Conservation (phyloP, 2,113 vertebrate species). For the Elaphurus davidianus region DNA sequence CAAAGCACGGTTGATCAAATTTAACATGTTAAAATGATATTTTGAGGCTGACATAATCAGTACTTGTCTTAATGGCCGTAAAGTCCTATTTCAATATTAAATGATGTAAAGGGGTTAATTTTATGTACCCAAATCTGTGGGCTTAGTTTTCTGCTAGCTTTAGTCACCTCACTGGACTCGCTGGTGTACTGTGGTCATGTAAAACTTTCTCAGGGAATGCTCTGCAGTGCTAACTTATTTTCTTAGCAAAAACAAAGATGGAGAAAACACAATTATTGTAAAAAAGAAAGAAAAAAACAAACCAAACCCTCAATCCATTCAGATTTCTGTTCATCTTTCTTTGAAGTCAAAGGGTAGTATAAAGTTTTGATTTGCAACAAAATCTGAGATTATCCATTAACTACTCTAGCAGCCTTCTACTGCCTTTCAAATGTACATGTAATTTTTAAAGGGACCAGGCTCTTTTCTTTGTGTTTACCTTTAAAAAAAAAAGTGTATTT, state of each 20-base stretch:
- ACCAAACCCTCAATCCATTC: not conserved
- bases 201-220: not conserved
- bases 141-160: not conserved
- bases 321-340: slow-evolving; percentile 16
- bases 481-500: not conserved
- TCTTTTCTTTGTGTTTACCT: slow-evolving; percentile 20
- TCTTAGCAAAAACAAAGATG: not conserved
- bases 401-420: slow-evolving; percentile 1
- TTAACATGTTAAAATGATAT: not conserved
- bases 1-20: not conserved
- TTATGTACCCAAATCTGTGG: not conserved
- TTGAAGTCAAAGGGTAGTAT: slow-evolving; percentile 48
- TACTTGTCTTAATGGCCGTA: not conserved
- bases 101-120: not conserved
- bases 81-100: not conserved
- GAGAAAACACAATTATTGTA: not conserved
- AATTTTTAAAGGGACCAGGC: slow-evolving; percentile 55
- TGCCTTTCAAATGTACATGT: not conserved
- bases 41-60: not conserved
- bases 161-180: not conserved
- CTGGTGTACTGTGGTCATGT: not conserved
- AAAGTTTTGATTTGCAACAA: slow-evolving; percentile 52
- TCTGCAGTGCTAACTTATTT: not conserved
- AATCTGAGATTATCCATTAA: slow-evolving; percentile 71
- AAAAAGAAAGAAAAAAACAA: not conserved